phyloP scores from a whole-genome alignment of 2,797 vertebrate genomes.

The Xenentodon cancila region DNA sequence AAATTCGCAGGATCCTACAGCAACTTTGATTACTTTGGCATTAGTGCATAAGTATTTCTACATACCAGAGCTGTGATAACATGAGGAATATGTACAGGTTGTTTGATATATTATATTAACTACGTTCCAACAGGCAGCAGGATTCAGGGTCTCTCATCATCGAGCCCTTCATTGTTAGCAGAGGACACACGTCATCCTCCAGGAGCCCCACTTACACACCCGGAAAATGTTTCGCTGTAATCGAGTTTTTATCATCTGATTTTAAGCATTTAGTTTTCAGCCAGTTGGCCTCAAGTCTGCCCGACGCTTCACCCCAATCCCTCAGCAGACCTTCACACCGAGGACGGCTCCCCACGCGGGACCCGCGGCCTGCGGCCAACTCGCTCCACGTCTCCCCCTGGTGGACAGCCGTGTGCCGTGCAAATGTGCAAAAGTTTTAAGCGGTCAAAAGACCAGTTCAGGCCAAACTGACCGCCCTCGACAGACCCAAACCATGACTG shows the following conservation, averaged over 20 bases:
- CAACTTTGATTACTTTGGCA: constrained; percentile 83
- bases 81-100: constrained; percentile 48
- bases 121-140: constrained; percentile 50
- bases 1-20: constrained; percentile 73
- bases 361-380: background rate
- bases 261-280: background rate
- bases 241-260: constrained; percentile 6
- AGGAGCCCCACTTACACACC: background rate
- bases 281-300: background rate
- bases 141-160: constrained; percentile 33
- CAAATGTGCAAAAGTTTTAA: constrained; percentile 62
- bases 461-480: constrained; percentile 20
- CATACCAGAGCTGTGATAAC: constrained; percentile 50
- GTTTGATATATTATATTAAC: constrained; percentile 47
- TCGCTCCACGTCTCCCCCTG: constrained; percentile 34
- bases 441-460: constrained; percentile 32
- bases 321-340: background rate
- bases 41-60: constrained; percentile 80
- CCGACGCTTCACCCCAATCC: background rate
- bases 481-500: constrained; percentile 1
- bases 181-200: constrained; percentile 3
- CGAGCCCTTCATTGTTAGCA: constrained; percentile 10
- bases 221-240: constrained; percentile 1
- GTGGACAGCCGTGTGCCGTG: constrained; percentile 42
- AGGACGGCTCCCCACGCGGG: background rate